A percentile compares a stretch with the other conserved stretches of the same genome.
phyloP scores from a whole-genome alignment of 2,113 vertebrate genomes.

The Nothoprocta pentlandii region DNA sequence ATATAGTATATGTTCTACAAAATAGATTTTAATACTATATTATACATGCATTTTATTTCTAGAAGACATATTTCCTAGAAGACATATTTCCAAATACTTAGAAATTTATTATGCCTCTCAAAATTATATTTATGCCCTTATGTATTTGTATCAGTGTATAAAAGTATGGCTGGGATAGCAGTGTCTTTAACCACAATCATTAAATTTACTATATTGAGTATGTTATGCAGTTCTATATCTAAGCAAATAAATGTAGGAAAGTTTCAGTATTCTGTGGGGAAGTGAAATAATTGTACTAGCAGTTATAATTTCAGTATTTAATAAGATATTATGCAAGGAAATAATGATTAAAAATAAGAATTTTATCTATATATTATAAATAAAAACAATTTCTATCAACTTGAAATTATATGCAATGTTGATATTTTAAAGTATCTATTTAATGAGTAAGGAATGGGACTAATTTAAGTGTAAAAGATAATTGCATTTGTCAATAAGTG shows the following conservation, averaged over 20 bases:
- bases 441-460: background rate
- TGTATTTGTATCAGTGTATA: background rate
- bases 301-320: constrained; percentile 21
- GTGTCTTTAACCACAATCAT: background rate
- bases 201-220: constrained; percentile 24
- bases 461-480: background rate
- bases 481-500: constrained; percentile 38
- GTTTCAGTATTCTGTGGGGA: background rate
- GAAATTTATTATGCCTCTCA: background rate
- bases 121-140: background rate
- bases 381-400: background rate
- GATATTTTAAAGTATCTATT: constrained; percentile 8
- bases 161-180: background rate
- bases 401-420: constrained; percentile 9
- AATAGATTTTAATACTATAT: background rate
- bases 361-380: background rate
- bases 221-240: background rate
- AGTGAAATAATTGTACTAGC: constrained; percentile 18
- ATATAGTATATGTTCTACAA: background rate
- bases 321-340: background rate
- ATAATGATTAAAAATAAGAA: background rate
- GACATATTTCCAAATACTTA: background rate
- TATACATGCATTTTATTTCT: background rate
- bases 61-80: background rate
- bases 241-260: constrained; percentile 16